These are phyloP conservation scores for Liparis tanakae DNA, from an alignment of 2,797 vertebrate species.

Conservation along the genomic window DNA sequence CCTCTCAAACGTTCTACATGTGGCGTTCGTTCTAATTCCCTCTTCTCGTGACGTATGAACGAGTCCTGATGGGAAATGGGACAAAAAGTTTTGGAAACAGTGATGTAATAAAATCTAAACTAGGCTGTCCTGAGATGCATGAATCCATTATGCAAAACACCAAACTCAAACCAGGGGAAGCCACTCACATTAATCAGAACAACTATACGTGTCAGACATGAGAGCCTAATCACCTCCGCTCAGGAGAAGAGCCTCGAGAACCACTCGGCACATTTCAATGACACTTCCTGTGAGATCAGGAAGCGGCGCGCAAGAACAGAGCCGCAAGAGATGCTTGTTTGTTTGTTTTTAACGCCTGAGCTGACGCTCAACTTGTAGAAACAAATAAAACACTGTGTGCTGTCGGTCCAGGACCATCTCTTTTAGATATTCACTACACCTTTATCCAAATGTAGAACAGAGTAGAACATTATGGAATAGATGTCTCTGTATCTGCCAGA, in stretches of 20 bases:
- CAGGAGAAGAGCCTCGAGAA: neutral
- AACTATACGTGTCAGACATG: conserved; percentile 13
- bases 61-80: neutral
- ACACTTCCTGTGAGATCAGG: neutral
- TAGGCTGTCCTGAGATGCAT: conserved; percentile 23
- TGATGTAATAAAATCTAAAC: conserved; percentile 4
- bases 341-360: neutral
- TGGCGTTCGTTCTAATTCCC: neutral
- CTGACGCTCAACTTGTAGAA: neutral
- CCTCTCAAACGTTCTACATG: neutral
- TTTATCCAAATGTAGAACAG: neutral
- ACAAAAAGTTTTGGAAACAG: neutral
- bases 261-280: conserved; percentile 20
- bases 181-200: conserved; percentile 49
- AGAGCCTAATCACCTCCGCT: conserved; percentile 43
- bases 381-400: neutral
- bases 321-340: neutral
- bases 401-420: neutral
- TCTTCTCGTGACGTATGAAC: neutral
- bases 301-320: no score
- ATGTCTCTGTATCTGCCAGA: neutral
- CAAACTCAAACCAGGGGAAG: conserved; percentile 35
- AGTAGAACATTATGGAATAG: neutral
- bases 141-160: conserved; percentile 49
- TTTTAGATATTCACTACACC: neutral